phyloP scores from a whole-genome alignment of 1,140 invertebrate species.

The Frieseomelitta varia region DNA sequence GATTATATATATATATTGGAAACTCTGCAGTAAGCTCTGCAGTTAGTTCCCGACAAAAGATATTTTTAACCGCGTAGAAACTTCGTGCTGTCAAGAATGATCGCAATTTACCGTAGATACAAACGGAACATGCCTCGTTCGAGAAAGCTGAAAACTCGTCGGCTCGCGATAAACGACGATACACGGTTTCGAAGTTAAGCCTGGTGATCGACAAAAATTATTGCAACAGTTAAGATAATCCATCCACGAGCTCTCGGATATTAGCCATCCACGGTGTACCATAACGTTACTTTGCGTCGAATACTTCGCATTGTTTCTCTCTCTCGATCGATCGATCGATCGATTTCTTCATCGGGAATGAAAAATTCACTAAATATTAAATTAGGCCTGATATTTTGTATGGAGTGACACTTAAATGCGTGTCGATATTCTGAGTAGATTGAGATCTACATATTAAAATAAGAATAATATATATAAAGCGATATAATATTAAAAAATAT shows the following conservation, averaged over 20 bases:
- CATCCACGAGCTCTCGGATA: slow-evolving; percentile 35
- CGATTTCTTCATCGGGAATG: not conserved
- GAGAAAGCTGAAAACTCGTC: slow-evolving; percentile 16
- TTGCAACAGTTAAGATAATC: slow-evolving; percentile 51
- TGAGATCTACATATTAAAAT: too few relatives aligned
- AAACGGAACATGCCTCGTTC: not conserved
- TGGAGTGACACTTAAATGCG: too few relatives aligned
- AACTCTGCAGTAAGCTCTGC: not conserved
- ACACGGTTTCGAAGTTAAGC: slow-evolving; percentile 14
- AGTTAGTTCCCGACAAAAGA: not conserved
- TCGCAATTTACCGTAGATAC: not conserved
- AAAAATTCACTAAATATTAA: not conserved
- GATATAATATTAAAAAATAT: too few relatives aligned
- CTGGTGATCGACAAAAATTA: slow-evolving; percentile 49
- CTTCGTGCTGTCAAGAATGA: not conserved
- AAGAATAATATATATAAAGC: too few relatives aligned
- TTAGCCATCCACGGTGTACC: not conserved
- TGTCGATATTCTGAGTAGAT: too few relatives aligned
- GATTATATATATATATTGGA: not conserved
- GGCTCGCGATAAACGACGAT: slow-evolving; percentile 54
- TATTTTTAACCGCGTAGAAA: not conserved
- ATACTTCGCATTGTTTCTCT: not conserved
- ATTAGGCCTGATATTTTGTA: not conserved
- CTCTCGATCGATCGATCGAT: too few relatives aligned
- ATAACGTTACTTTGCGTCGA: not conserved